These are phyloP conservation scores for Aplysia californica DNA, from an alignment of 1,140 invertebrate genomes.

Conservation along the genomic window DNA sequence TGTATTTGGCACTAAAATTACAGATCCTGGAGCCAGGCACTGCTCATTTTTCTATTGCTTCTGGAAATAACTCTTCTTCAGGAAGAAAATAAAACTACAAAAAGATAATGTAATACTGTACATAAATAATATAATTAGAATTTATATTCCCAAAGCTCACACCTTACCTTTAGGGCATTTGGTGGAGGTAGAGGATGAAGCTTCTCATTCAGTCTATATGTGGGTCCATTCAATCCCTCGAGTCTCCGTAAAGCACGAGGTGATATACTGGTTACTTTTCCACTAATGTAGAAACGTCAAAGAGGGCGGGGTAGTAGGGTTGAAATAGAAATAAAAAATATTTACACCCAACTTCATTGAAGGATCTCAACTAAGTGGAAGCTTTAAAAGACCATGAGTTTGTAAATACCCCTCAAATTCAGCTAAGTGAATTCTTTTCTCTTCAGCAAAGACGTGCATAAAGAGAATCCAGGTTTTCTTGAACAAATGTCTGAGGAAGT, in stretches of 20 bases:
- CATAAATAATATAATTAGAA: not conserved
- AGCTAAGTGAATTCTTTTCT: not conserved
- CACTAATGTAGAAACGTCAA: constrained; percentile 17
- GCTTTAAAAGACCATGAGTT: not conserved
- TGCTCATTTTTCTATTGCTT: too few species aligned
- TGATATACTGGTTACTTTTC: constrained; percentile 29
- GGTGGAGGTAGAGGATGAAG: constrained; percentile 55
- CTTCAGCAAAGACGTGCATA: not conserved
- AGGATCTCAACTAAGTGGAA: not conserved
- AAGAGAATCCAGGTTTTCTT: too few species aligned
- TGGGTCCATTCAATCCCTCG: constrained; percentile 55
- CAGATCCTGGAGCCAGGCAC: too few species aligned
- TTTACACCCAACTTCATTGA: too few species aligned
- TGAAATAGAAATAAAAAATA: too few species aligned
- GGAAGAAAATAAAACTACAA: not conserved
- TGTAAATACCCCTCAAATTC: not conserved
- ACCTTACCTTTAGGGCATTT: constrained; percentile 54
- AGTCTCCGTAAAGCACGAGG: constrained; percentile 37
- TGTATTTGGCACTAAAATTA: not conserved
- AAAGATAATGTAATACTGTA: not conserved
- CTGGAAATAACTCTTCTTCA: too few species aligned
- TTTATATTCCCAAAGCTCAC: not conserved
- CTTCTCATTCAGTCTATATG: constrained; percentile 52
- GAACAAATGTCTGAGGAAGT: too few species aligned
- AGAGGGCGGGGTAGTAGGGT: too few species aligned